Base-by-base conservation (phyloP, 2,113 vertebrate species). In the Mesocricetus auratus region DNA sequence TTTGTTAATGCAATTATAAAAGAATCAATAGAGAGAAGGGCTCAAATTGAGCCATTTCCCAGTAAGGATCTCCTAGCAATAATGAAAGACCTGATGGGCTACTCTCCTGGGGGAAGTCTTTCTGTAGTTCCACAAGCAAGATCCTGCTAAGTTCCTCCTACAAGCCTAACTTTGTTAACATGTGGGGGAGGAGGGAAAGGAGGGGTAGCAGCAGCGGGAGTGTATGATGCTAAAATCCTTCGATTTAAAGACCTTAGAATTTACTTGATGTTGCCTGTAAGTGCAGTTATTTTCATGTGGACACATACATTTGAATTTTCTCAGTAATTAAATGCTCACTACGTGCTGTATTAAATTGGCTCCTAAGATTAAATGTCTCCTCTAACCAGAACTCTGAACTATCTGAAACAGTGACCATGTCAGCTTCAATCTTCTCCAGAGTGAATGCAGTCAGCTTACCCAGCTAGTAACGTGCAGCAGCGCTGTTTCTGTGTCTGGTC, bases 41-140 rank as follows among this genome's bases (percentile, higher is more conserved):
- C 90, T 93, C 78, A 89, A 50, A 77, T 26, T 92, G 86, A 96
- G 92, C 15, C 50, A 42, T 93, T 93, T 96, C 62, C 85, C 93
- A 77, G 45, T 74, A 77, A 81, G 29, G 36, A 31, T 47, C 47
- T 87, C 36, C 86, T 69, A 83, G 60, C 5, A 82, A 66, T 68
- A 29, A 90, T 50, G 36, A 90, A 8, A 83, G 2, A 78, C 47
- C 8, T 56, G 60, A n/a, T 78, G 78, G 13, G 26, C 68, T 89
- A 88, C 79, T 64, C 39, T 90, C 56, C n/a, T 39, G 4, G 22
- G 29, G 19, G 13, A 79, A 60, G 90, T 86, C 33, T 86, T 90
- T 89, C 36, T 69, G 10, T 64, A 92, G 39, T 90, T 94, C 39
- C 75, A 60, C 22, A 85, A 94, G 4, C 22, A 13, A 89, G 36